Base-by-base conservation (phyloP, 1,140 invertebrate species). In the Lordiphosa mommai region DNA sequence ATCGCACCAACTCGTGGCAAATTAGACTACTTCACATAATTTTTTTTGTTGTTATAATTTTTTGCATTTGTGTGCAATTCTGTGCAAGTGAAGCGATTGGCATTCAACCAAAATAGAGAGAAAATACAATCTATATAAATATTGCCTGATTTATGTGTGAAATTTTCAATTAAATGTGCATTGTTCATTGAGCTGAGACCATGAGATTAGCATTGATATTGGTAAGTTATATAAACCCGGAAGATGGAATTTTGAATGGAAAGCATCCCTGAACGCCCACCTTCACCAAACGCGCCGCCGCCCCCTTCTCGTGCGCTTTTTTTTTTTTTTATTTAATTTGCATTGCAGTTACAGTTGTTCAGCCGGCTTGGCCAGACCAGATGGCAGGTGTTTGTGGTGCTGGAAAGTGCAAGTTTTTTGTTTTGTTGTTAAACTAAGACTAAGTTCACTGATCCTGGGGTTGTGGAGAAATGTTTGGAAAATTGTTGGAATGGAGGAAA, bases 131-230 rank as follows among this genome's bases (percentile, higher is more conserved):
- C 10, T 16, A 2, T 14, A n/a, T n/a, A n/a, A n/a, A n/a, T n/a
- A 23, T 12, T 40, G 33, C 16, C 17, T 57, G 9, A 44, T 66
- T 13, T 40, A 40, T 63, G 51, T 69, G 73, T 73, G 74, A 80
- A 63, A 72, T 58, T 33, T 61, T 55, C 38, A 53, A 47, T 48
- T 58, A 55, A 61, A 73, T 58, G 67, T 57, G 56, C 56, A 70
- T 72, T 71, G 51, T 61, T 17, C 12, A 5, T 37, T 58, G 46
- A 52, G 47, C 23, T 23, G 10, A 12, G 27, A 68, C 63, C 60
- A 80, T 80, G 76, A 82, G 76, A 82, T 47, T 80, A 56, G 57
- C 71, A 71, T 55, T 80, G 51, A 57, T 80, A 76, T 59, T 80
- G 76, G 76, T 80, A 74, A 55, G 76, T 68, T 8, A 60, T 36